Base-by-base conservation (phyloP, 1,140 invertebrate genomes). In the Melanaphis sacchari region DNA sequence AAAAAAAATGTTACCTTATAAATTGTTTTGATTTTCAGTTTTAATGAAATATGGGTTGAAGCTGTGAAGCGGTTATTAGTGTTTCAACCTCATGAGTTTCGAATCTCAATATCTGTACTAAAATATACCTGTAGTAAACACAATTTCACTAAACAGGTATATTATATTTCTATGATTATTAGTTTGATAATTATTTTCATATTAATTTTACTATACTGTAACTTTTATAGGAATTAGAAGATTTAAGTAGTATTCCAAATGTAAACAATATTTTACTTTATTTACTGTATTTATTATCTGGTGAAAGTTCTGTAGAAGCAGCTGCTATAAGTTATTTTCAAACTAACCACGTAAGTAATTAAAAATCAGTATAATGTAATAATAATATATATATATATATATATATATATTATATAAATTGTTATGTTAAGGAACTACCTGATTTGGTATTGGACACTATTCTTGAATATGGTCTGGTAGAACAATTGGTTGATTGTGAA, bases 261-360 rank as follows among this genome's bases (percentile, higher is more conserved):
- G 26, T 85, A 6, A 93, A 93, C 6, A 54, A n/a, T 54, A 84
- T 11, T n/a, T 85, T 93, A 40, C 76, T 93, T 15, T 59, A 38
- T 49, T 93, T 93, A 40, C 52, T 93, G 6, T 93, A 93, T 84
- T 84, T 93, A 84, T 31, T 93, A 93, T 93, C 81, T 93, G 91
- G 91, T 15, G 91, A 93, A 38, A 93, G 81, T 93, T n/a, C 91
- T 52, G 81, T 93, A 49, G 91, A 93, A 85, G 26, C 91, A 84
- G 22, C 31, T 31, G 91, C 91, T 7, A 82, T 85, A 49, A 84
- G 81, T 93, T 54, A 85, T 52, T 93, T 93, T 52, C 8, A 93
- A 93, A 52, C 91, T 84, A 85, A 84, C 4, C 36, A 49, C 41
- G 91, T 93, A 54, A 84, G 91, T 81, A 92, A 15, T 66, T n/a